Conservation (phyloP, 2,888 invertebrate species). For the Augochlorella aurata region DNA sequence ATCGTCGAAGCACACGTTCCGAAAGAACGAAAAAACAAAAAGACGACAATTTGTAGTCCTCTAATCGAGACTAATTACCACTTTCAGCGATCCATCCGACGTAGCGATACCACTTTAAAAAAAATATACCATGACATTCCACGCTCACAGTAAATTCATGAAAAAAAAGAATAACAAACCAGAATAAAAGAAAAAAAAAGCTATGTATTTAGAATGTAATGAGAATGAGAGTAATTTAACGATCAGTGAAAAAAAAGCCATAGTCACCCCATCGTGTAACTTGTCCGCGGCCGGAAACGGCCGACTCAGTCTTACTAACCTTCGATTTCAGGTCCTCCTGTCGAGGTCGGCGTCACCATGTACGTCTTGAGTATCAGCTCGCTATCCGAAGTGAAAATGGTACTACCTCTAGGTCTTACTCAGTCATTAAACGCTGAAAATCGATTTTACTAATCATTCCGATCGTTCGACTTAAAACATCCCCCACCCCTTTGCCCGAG, state of each 20-base stretch:
- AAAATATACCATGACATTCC: slow-evolving; percentile 57
- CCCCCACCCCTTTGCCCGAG: slow-evolving; percentile 54
- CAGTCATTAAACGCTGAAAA: slow-evolving; percentile 73
- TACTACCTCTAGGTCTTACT: slow-evolving; percentile 83
- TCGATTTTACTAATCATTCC: slow-evolving; percentile 65
- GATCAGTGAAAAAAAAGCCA: slow-evolving; percentile 59
- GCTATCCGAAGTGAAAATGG: slow-evolving; percentile 92
- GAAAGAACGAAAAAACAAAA: neutral
- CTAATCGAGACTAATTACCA: slow-evolving; percentile 68
- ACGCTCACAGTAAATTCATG: slow-evolving; percentile 60
- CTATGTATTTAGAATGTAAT: slow-evolving; percentile 36
- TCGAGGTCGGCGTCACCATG: slow-evolving; percentile 91
- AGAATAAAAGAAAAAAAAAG: slow-evolving; percentile 37
- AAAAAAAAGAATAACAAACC: slow-evolving; percentile 35
- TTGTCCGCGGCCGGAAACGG: slow-evolving; percentile 69
- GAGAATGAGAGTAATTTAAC: slow-evolving; percentile 42
- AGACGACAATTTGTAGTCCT: slow-evolving; percentile 54
- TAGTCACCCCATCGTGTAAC: slow-evolving; percentile 67
- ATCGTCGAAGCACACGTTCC: slow-evolving; percentile 60
- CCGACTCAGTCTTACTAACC: slow-evolving; percentile 81
- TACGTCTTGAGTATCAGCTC: slow-evolving; percentile 92
- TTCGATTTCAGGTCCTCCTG: slow-evolving; percentile 88
- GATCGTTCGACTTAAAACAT: slow-evolving; percentile 64
- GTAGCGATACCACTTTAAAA: slow-evolving; percentile 61
- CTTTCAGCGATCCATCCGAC: slow-evolving; percentile 72